Conservation (phyloP, 2,888 invertebrate genomes). For the Latrodectus hesperus region DNA sequence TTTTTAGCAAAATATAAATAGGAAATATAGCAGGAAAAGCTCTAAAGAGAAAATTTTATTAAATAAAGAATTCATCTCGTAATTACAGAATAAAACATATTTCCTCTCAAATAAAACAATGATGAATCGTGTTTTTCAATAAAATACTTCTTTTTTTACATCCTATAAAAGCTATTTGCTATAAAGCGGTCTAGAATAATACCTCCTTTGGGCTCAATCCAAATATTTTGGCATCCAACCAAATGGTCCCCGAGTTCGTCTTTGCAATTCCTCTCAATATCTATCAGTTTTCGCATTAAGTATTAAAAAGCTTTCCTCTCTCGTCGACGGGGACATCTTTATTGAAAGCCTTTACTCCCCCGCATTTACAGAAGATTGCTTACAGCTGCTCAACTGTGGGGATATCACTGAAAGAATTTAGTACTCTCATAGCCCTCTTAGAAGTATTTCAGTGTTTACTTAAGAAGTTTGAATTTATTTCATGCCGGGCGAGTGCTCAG, state of each 20-base stretch:
- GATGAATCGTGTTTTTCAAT: neutral
- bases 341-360: conserved; percentile 1
- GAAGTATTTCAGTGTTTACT: too few species aligned
- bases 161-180: neutral
- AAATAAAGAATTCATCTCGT: too few species aligned
- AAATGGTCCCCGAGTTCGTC: conserved; percentile 16
- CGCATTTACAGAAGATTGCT: neutral
- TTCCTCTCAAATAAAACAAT: neutral
- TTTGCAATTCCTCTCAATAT: conserved; percentile 13
- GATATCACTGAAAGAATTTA: too few species aligned
- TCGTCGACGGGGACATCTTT: conserved; percentile 17
- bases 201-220: conserved; percentile 42
- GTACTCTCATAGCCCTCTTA: too few species aligned
- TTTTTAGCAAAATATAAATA: too few species aligned
- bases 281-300: conserved; percentile 48
- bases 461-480: too few species aligned
- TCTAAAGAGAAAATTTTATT: too few species aligned
- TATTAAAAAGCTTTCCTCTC: conserved; percentile 42
- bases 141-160: neutral
- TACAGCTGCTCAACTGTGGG: neutral
- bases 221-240: conserved; percentile 37
- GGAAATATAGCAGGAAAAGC: too few species aligned
- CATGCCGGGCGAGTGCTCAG: too few species aligned
- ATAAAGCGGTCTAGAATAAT: conserved; percentile 14
- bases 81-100: too few species aligned